phyloP scores from a whole-genome alignment of 2,113 vertebrate species.

The Pleuronectes platessa region DNA sequence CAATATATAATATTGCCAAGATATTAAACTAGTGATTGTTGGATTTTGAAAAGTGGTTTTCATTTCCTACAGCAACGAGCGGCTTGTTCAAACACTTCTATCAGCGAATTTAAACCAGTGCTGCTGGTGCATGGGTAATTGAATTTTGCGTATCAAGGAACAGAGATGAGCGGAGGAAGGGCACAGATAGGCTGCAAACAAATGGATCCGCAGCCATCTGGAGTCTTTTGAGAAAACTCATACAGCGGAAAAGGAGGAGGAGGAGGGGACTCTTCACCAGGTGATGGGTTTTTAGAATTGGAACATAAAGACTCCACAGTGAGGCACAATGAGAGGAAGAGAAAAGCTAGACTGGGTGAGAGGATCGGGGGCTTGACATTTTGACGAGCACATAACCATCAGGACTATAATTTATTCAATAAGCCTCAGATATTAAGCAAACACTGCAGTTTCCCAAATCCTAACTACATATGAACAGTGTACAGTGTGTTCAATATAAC shows the following conservation, averaged over 20 bases:
- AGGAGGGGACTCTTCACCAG: conserved; percentile 31
- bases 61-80: conserved; percentile 43
- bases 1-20: conserved; percentile 37
- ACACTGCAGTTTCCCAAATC: neutral
- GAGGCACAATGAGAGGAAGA: conserved; percentile 22
- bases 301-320: conserved; percentile 36
- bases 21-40: conserved; percentile 22
- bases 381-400: conserved; percentile 13
- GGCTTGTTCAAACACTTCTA: conserved; percentile 39
- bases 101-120: conserved; percentile 41
- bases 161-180: conserved; percentile 57
- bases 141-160: conserved; percentile 58
- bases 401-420: conserved; percentile 30
- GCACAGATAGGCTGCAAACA: conserved; percentile 56
- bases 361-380: conserved; percentile 31
- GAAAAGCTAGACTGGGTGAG: conserved; percentile 5
- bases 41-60: conserved; percentile 33
- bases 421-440: neutral
- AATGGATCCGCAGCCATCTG: conserved; percentile 72
- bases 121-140: conserved; percentile 69
- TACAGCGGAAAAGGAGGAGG: conserved; percentile 9
- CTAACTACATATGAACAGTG: neutral
- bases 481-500: neutral
- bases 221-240: conserved; percentile 69
- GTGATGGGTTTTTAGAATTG: conserved; percentile 58